phyloP scores from a whole-genome alignment of 2,797 vertebrate species.

The Microhierax caerulescens region DNA sequence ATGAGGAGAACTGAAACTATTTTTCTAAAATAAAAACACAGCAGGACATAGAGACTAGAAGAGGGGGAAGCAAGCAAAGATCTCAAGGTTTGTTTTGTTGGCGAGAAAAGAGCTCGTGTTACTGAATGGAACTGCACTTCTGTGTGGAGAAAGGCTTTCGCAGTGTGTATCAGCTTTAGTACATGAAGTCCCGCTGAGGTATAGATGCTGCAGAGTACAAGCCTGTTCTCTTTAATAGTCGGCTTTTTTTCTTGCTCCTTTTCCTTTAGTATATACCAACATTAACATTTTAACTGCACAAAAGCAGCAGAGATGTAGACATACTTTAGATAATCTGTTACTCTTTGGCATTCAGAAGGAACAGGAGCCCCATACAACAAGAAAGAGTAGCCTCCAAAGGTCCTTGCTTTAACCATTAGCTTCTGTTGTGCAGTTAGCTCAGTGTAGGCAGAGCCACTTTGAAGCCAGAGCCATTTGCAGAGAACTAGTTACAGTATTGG shows the following conservation, averaged over 20 bases:
- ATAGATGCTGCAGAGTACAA: conserved; percentile 40
- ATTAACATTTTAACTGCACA: conserved; percentile 57
- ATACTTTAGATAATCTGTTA: conserved; percentile 33
- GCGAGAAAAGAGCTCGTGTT: conserved; percentile 52
- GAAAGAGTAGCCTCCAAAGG: neutral
- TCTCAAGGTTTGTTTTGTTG: conserved; percentile 65
- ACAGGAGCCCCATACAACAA: neutral
- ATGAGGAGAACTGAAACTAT: conserved; percentile 56
- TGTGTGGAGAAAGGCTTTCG: conserved; percentile 52
- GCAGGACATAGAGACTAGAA: conserved; percentile 53
- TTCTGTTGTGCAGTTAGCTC: neutral
- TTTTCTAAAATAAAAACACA: conserved; percentile 74
- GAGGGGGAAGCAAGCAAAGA: conserved; percentile 59
- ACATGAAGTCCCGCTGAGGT: conserved; percentile 59
- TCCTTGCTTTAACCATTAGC: neutral
- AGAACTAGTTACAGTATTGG: neutral
- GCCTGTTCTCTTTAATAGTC: conserved; percentile 49
- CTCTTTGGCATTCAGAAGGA: conserved; percentile 13
- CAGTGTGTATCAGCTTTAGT: conserved; percentile 50
- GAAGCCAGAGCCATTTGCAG: neutral
- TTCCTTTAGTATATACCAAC: conserved; percentile 37
- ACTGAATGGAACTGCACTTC: conserved; percentile 50
- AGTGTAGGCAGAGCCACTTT: neutral
- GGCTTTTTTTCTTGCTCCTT: neutral
- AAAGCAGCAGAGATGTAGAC: neutral